These are phyloP conservation scores for Eubucco bourcierii DNA, from an alignment of 2,113 vertebrate genomes.

Conservation along the genomic window DNA sequence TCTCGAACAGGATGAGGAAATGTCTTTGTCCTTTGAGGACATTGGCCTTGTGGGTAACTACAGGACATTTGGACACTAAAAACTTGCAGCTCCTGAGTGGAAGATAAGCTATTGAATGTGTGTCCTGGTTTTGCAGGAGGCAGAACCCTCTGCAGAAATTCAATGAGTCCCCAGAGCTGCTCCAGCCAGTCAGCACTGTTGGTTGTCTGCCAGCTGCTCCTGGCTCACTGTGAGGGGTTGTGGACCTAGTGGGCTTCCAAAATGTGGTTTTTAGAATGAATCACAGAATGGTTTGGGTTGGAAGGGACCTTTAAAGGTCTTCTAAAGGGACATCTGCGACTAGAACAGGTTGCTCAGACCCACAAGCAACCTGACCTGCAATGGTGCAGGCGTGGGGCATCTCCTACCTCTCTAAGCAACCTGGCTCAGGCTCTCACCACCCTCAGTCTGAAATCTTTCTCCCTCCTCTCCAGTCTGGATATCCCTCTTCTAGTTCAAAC, in stretches of 20 bases:
- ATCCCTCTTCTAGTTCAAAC: neutral
- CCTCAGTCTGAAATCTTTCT: neutral
- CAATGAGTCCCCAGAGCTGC: neutral
- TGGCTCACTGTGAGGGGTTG: neutral
- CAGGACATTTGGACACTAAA: accelerated
- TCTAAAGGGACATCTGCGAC: neutral
- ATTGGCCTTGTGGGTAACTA: neutral
- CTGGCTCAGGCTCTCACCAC: neutral
- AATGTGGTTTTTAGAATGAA: neutral
- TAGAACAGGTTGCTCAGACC: neutral
- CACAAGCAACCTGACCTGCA: neutral
- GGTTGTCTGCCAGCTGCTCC: neutral
- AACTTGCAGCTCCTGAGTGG: neutral
- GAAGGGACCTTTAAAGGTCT: neutral
- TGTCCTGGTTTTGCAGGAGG: neutral
- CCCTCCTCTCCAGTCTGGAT: neutral
- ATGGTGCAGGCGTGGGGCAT: neutral
- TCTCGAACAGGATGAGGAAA: neutral
- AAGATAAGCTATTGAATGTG: neutral
- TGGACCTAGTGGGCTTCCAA: neutral
- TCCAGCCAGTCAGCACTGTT: neutral
- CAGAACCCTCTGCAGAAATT: neutral
- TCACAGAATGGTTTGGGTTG: neutral
- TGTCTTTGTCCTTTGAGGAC: neutral
- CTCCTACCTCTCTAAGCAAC: neutral